A percentile compares a stretch with the other conserved stretches of the same genome.
Evolutionary conservation across 2,113 vertebrate genomes (phyloP).

Genomic region (Aramus guarauna): DNA sequence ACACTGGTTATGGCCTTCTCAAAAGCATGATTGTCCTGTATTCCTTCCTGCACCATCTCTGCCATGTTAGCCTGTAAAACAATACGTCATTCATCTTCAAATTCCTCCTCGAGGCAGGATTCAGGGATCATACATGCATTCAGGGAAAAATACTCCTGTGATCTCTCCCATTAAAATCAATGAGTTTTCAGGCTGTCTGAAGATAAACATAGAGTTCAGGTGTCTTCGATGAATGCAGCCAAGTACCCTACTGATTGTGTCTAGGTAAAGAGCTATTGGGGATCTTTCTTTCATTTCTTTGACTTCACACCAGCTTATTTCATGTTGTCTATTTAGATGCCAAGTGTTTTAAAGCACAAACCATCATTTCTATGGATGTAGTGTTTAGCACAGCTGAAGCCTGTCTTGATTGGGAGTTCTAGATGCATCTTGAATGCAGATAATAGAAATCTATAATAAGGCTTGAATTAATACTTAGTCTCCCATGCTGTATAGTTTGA

Average conservation of each 20-base stretch:
- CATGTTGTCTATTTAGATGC: background rate
- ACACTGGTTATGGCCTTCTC: background rate
- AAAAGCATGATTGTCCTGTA: background rate
- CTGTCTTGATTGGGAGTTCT: background rate
- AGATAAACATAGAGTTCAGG: background rate
- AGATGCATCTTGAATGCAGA: background rate
- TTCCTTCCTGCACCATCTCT: background rate
- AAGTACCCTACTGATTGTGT: background rate
- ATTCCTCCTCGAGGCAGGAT: background rate
- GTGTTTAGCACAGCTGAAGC: conserved; percentile 10
- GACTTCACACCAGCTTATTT: background rate
- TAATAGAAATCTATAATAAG: background rate
- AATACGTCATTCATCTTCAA: background rate
- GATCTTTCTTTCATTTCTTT: background rate
- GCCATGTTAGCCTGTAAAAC: background rate
- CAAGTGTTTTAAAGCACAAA: background rate
- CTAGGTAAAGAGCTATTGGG: background rate
- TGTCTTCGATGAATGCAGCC: background rate
- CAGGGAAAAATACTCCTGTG: background rate
- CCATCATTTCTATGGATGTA: background rate
- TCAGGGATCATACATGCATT: background rate
- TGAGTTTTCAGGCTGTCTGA: background rate
- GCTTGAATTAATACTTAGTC: background rate
- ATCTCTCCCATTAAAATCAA: background rate
- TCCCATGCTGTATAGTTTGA: background rate